Evolutionary conservation across 2,113 vertebrate species (phyloP).

Genomic region (Meleagris gallopavo): DNA sequence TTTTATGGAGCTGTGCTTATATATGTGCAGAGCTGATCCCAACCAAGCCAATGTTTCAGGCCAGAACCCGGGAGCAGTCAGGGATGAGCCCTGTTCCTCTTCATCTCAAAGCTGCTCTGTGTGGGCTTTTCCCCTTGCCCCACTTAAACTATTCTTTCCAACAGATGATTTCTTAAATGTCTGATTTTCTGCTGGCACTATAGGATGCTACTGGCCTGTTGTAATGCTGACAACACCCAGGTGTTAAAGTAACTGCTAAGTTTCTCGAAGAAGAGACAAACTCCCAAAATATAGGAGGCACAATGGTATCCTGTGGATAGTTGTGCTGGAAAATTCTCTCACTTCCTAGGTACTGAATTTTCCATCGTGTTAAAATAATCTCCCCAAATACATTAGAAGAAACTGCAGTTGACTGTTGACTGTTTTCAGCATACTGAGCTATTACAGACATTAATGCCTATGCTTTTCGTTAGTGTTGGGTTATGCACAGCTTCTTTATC

Average conservation of each 20-base stretch:
- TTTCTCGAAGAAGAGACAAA: not conserved
- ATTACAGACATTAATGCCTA: not conserved
- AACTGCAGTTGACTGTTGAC: not conserved
- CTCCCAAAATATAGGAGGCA: not conserved
- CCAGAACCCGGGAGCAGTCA: not conserved
- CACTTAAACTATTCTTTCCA: not conserved
- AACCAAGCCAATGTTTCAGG: not conserved
- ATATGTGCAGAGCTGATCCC: not conserved
- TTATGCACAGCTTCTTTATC: not conserved
- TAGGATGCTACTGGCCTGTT: not conserved
- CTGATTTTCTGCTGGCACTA: not conserved
- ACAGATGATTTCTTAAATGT: not conserved
- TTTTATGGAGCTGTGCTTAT: not conserved
- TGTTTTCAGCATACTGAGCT: not conserved
- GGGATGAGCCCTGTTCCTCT: not conserved
- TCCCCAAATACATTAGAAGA: not conserved
- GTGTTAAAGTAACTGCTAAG: rapidly evolving
- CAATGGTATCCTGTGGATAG: not conserved
- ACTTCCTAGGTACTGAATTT: not conserved
- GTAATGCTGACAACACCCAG: not conserved
- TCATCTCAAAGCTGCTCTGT: not conserved
- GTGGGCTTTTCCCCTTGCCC: not conserved
- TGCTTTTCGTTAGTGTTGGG: not conserved
- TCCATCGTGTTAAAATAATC: not conserved
- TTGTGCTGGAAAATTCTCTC: not conserved